Conservation (phyloP, 2,797 vertebrate genomes). For the Coranthus polyacanthus region DNA sequence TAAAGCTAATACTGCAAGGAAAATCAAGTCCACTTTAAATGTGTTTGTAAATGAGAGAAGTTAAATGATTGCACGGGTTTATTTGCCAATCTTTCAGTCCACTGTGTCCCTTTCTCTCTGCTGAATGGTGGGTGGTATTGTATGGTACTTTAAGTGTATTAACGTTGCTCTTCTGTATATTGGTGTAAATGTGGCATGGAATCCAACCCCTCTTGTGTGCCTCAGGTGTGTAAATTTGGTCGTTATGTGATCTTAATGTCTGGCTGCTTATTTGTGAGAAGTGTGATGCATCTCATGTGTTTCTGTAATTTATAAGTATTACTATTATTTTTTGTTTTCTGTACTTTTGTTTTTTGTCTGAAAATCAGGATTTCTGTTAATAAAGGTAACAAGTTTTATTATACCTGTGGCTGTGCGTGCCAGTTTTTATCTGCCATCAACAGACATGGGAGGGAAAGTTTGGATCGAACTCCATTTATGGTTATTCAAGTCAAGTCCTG, state of each 20-base stretch:
- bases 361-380: constrained; percentile 76
- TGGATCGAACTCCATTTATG: constrained; percentile 67
- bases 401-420: constrained; percentile 54
- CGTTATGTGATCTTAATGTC: constrained; percentile 69
- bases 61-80: constrained; percentile 52
- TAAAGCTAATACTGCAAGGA: constrained; percentile 49
- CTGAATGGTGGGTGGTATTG: constrained; percentile 66
- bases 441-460: constrained; percentile 9
- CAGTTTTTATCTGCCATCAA: constrained; percentile 26
- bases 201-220: constrained; percentile 68
- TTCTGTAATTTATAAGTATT: constrained; percentile 67
- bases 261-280: constrained; percentile 78
- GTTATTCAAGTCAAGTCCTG: constrained; percentile 35
- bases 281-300: constrained; percentile 76
- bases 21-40: constrained; percentile 35
- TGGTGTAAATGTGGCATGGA: constrained; percentile 84
- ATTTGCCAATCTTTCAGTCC: constrained; percentile 45
- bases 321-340: constrained; percentile 60
- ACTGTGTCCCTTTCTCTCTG: constrained; percentile 52
- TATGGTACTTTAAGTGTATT: constrained; percentile 69
- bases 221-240: constrained; percentile 77
- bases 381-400: constrained; percentile 82
- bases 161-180: constrained; percentile 70
- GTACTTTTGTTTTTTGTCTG: constrained; percentile 72
- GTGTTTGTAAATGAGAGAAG: constrained; percentile 54